phyloP scores from a whole-genome alignment of 2,888 invertebrate species.

The Cremastinae sp. region DNA sequence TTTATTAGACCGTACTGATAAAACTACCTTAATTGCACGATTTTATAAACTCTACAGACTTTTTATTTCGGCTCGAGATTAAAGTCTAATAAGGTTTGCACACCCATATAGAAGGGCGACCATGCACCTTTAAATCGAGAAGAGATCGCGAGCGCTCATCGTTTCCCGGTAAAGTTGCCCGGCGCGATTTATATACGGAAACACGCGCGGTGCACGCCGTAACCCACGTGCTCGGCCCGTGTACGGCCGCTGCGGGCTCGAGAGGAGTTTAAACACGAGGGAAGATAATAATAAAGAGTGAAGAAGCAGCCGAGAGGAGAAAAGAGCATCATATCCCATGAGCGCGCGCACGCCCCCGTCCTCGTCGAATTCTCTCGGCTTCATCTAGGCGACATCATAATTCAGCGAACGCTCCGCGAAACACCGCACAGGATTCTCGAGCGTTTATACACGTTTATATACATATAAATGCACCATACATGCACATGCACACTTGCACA shows the following conservation, averaged over 20 bases:
- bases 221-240: constrained; percentile 13
- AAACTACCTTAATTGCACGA: too few species aligned
- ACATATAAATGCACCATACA: neutral
- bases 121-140: constrained; percentile 7
- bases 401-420: constrained; percentile 54
- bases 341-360: constrained; percentile 49
- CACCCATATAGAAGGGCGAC: too few species aligned
- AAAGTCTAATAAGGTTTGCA: too few species aligned
- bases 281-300: neutral
- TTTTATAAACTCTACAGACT: too few species aligned
- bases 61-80: too few species aligned
- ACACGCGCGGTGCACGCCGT: neutral
- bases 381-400: constrained; percentile 61
- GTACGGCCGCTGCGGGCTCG: constrained; percentile 20
- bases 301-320: constrained; percentile 27
- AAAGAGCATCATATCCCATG: constrained; percentile 1
- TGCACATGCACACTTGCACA: neutral
- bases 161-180: neutral
- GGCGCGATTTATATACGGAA: neutral
- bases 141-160: neutral
- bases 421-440: constrained; percentile 31
- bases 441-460: constrained; percentile 18
- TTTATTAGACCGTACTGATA: too few species aligned
- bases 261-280: constrained; percentile 28
- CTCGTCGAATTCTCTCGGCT: constrained; percentile 46